Evolutionary conservation across 2,113 vertebrate genomes (phyloP).

Genomic region (Sceloporus undulatus): DNA sequence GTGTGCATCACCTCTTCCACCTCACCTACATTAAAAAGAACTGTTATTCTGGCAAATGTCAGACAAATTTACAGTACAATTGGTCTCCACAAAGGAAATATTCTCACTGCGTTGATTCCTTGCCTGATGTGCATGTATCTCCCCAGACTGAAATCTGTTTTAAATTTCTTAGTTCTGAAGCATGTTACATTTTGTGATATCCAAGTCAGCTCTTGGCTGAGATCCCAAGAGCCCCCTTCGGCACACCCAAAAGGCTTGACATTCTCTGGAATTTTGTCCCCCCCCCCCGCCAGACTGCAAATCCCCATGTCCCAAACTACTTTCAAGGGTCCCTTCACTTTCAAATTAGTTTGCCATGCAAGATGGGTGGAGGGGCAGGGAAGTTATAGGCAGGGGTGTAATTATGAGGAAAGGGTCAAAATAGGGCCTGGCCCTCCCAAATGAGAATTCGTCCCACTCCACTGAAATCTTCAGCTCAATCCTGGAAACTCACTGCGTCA

Average conservation of each 20-base stretch:
- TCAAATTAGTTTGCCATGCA: not conserved
- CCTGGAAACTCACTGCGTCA: too few relatives aligned
- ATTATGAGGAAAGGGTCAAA: too few relatives aligned
- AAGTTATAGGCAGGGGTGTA: too few relatives aligned
- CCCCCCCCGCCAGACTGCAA: not conserved
- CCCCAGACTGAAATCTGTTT: not conserved
- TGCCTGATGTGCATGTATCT: not conserved
- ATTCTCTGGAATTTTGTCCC: not conserved
- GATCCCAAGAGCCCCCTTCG: conserved; percentile 6
- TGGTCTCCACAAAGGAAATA: conserved; percentile 42
- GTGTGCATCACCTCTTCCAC: conserved; percentile 64
- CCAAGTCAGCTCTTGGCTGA: conserved; percentile 1
- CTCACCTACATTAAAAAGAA: conserved; percentile 56
- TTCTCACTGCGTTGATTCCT: conserved; percentile 24
- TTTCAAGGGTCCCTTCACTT: not conserved
- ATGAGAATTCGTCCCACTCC: too few relatives aligned
- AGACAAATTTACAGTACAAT: conserved; percentile 62
- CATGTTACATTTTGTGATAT: conserved; percentile 21
- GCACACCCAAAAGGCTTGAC: not conserved
- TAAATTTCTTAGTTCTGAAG: conserved; percentile 37
- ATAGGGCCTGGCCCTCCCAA: too few relatives aligned
- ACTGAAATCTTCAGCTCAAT: too few relatives aligned
- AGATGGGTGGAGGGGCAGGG: too few relatives aligned
- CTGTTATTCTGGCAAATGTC: conserved; percentile 62
- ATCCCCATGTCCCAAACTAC: not conserved